Base-by-base conservation (phyloP, 2,888 invertebrate genomes). In the Oxycera nigricornis region DNA sequence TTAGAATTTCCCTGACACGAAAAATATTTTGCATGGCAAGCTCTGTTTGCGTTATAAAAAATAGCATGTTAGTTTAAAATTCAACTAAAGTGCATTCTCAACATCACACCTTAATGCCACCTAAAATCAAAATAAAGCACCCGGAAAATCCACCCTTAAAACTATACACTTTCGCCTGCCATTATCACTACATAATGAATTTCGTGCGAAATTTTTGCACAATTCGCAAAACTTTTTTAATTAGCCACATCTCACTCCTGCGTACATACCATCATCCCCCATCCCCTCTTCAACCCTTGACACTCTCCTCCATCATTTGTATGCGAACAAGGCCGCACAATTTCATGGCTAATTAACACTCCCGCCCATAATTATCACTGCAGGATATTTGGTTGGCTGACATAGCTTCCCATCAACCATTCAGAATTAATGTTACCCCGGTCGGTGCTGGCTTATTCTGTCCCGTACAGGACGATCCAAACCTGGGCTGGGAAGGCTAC, bases 311-410 rank as follows among this genome's bases (percentile, higher is more conserved):
- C 14, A 50, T 50, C 50, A 7, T 50, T 17, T 4, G 39, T 28
- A 11, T 35, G 7, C 65, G 41, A 24, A 55, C 55, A 24, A 24
- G 55, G 55, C 65, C 22, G 39, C 39, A 65, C 65, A 70, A 52
- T 70, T 70, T 70, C 52, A 52, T 52, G 70, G 52, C 52, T 70
- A 70, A 70, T 70, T 70, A 70, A 52, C 70, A 70, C 70, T 52
- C 50, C 70, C 70, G 70, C 70, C 70, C 70, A 70, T 70, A 70
- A 70, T 70, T 70, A 70, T 70, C 70, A 70, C 70, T 70, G 70
- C 55, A 52, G 70, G 70, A 70, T 70, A 70, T 70, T 70, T 70
- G 70, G 70, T 70, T 55, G 70, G 55, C 70, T 31, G 55, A 31
- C 52, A 70, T 52, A 22, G 24, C 52, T 52, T 24, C 26, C 31